A percentile compares a stretch with the other conserved stretches of the same genome.
Conservation (phyloP, 2,113 vertebrate species). For the Alethe diademata region DNA sequence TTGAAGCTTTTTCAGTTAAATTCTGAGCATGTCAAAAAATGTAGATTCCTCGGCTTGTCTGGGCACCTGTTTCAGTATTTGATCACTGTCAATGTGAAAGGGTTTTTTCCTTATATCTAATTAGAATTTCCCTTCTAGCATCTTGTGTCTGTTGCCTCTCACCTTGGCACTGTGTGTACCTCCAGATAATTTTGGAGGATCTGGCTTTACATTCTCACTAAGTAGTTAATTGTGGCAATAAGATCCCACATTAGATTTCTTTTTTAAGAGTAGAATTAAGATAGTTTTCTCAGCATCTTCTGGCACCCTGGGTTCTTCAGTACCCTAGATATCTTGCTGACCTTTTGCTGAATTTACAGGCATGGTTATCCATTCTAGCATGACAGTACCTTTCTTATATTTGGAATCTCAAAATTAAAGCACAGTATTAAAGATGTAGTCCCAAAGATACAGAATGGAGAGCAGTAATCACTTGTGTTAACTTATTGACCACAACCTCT, state of each 20-base stretch:
- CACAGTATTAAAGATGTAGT: neutral
- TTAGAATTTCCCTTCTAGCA: neutral
- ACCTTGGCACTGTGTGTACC: rapidly evolving
- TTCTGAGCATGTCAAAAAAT: neutral
- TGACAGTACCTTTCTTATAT: neutral
- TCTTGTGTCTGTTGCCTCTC: neutral
- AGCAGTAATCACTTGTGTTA: neutral
- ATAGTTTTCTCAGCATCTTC: neutral
- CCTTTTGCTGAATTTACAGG: neutral
- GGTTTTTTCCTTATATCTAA: neutral
- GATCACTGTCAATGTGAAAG: neutral
- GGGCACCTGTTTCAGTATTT: neutral
- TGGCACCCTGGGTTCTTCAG: neutral
- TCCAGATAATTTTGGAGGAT: neutral
- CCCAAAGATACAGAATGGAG: neutral
- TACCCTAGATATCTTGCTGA: neutral
- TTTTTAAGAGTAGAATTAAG: neutral
- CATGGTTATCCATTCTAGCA: neutral
- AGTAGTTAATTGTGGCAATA: neutral
- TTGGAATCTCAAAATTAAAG: neutral
- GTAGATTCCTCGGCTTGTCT: neutral
- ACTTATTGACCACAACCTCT: neutral
- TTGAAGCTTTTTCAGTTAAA: neutral
- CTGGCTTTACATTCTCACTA: neutral
- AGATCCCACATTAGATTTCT: neutral